These are phyloP conservation scores for Ricordea florida DNA, from an alignment of 92 coral and sea anemone species.

Conservation along the genomic window DNA sequence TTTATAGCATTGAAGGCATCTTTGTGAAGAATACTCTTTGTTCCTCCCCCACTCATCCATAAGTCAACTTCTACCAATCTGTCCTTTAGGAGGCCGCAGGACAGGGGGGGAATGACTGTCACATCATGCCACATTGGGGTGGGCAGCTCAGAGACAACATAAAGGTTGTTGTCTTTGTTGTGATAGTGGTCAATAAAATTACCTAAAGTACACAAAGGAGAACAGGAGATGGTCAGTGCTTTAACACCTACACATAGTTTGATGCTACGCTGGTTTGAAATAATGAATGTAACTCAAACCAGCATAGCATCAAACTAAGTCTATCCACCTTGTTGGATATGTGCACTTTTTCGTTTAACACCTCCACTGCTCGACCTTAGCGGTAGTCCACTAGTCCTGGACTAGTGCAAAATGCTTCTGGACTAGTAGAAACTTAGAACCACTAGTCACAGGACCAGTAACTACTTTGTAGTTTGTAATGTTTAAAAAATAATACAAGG, in stretches of 20 bases:
- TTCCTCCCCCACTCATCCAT: constrained; percentile 98
- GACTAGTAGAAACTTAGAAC: no score
- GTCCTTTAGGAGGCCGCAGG: constrained; percentile 85
- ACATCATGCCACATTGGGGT: constrained; percentile 89
- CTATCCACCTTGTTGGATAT: no score
- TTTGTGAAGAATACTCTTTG: constrained; percentile 83
- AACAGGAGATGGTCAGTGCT: not conserved
- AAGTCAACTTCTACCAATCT: constrained; percentile 88
- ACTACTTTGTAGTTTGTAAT: no score
- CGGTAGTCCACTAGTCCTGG: no score
- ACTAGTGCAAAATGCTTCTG: no score
- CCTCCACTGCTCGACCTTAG: no score
- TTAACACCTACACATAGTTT: not conserved
- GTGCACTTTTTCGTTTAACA: no score
- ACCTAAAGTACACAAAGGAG: constrained; percentile 20
- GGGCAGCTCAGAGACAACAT: constrained; percentile 92
- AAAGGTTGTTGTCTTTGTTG: constrained; percentile 34
- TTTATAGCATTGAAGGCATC: constrained; percentile 97
- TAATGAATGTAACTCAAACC: no score
- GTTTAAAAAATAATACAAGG: no score
- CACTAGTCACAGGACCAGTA: no score
- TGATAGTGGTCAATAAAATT: constrained; percentile 74
- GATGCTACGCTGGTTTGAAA: not conserved
- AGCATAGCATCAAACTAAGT: no score
- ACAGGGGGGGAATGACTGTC: constrained; percentile 79